phyloP scores from a whole-genome alignment of 2,888 invertebrate genomes.

The Scrobipalpa costella region DNA sequence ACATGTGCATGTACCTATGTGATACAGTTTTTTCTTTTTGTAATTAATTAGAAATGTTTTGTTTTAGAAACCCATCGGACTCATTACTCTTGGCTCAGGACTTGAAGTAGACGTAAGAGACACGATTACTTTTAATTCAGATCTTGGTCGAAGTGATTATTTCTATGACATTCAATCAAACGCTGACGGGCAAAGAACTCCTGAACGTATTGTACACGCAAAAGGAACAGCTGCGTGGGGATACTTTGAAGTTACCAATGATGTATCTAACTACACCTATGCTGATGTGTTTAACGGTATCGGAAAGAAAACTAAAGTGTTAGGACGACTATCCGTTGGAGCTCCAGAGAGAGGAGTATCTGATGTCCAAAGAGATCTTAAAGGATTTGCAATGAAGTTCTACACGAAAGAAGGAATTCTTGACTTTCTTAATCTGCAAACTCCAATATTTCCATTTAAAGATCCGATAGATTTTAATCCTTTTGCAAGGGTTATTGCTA shows the following conservation, averaged over 20 bases:
- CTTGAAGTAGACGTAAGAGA: slow-evolving; percentile 87
- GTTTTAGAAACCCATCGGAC: slow-evolving; percentile 69
- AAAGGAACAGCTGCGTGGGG: slow-evolving; percentile 94
- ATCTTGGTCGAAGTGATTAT: slow-evolving; percentile 51
- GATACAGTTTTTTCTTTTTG: too few relatives aligned
- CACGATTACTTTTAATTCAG: slow-evolving; percentile 87
- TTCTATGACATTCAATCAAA: slow-evolving; percentile 58
- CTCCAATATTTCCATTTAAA: slow-evolving; percentile 92
- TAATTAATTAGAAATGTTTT: not conserved
- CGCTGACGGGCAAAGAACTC: slow-evolving; percentile 92
- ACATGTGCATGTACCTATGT: too few relatives aligned
- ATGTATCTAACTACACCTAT: too few relatives aligned
- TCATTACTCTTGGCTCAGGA: slow-evolving; percentile 88
- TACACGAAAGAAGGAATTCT: slow-evolving; percentile 94
- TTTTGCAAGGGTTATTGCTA: slow-evolving; percentile 94
- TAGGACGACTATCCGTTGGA: slow-evolving; percentile 88
- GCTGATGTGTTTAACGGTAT: slow-evolving; percentile 87
- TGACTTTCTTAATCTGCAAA: slow-evolving; percentile 93
- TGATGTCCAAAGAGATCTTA: slow-evolving; percentile 90
- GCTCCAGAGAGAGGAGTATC: slow-evolving; percentile 91
- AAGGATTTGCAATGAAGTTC: slow-evolving; percentile 94
- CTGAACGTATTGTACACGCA: slow-evolving; percentile 95
- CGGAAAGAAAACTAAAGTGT: slow-evolving; percentile 85
- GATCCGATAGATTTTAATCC: slow-evolving; percentile 92
- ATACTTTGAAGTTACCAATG: too few relatives aligned